Conservation (phyloP, 30 jellyfish, hydroid and myxozoan species). For the Turritopsis dohrnii region DNA sequence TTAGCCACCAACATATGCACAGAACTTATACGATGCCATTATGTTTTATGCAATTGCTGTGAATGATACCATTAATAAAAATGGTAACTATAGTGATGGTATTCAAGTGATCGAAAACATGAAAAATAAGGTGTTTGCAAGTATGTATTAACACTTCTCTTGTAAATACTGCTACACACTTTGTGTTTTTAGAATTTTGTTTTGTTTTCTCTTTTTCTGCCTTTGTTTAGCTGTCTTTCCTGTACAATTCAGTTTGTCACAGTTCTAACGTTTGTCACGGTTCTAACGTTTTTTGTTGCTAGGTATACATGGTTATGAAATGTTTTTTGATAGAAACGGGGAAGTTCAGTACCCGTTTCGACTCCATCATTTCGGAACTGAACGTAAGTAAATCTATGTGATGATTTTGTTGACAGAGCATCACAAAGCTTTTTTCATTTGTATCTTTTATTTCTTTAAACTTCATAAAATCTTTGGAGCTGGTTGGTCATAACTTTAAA, state of each 20-base stretch:
- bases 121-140: slow-evolving; percentile 35
- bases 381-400: slow-evolving; percentile 18
- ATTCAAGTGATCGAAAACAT: slow-evolving; percentile 32
- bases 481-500: neutral
- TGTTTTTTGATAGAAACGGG: slow-evolving; percentile 41
- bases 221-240: neutral
- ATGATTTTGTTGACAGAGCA: neutral
- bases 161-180: neutral
- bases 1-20: slow-evolving; percentile 69
- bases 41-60: slow-evolving; percentile 73
- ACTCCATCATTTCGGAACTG: slow-evolving; percentile 19
- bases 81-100: slow-evolving; percentile 36
- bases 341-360: slow-evolving; percentile 54
- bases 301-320: slow-evolving; percentile 76
- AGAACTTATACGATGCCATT: slow-evolving; percentile 79
- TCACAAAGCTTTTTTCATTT: neutral
- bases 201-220: too few species aligned
- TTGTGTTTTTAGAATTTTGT: neutral
- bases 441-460: neutral
- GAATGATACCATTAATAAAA: slow-evolving; percentile 43
- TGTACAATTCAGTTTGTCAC: too few species aligned
- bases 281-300: neutral
- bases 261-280: neutral
- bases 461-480: too few species aligned
- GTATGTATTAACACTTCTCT: slow-evolving; percentile 36